Percentiles rank a stretch among this genome's conserved stretches.
Conservation (phyloP, 2,113 vertebrate species). For the Misgurnus anguillicaudatus region DNA sequence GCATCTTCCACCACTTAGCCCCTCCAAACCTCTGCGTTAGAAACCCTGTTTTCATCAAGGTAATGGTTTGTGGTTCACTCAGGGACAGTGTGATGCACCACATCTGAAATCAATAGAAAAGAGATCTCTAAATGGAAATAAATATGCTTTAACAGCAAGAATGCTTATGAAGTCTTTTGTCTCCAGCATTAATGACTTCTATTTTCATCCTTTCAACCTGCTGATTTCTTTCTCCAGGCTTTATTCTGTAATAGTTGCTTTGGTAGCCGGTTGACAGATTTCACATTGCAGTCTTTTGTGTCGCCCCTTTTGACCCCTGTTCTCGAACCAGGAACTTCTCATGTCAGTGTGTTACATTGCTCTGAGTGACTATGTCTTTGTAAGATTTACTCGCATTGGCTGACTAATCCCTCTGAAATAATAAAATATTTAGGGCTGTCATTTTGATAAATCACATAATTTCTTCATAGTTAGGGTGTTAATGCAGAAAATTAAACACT, state of each 20-base stretch:
- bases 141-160: conserved; percentile 18
- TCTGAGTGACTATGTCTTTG: no score
- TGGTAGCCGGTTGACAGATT: conserved; percentile 1
- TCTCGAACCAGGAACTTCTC: no score
- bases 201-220: not conserved
- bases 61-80: conserved; percentile 34
- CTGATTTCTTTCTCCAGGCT: not conserved
- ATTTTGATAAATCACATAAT: no score
- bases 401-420: no score
- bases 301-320: no score
- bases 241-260: conserved; percentile 1
- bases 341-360: no score
- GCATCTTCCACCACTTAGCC: conserved; percentile 29
- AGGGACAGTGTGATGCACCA: conserved; percentile 10
- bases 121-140: conserved; percentile 39
- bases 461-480: no score
- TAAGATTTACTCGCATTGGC: no score
- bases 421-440: no score
- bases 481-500: no score
- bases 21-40: conserved; percentile 13
- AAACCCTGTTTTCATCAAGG: conserved; percentile 30
- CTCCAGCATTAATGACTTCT: conserved; percentile 17
- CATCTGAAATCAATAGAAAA: conserved; percentile 24
- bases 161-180: conserved; percentile 14
- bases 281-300: not conserved